Percentiles rank a stretch among this genome's conserved stretches.
phyloP scores from a whole-genome alignment of 1,140 invertebrate species.

The Sarcophaga bullata region DNA sequence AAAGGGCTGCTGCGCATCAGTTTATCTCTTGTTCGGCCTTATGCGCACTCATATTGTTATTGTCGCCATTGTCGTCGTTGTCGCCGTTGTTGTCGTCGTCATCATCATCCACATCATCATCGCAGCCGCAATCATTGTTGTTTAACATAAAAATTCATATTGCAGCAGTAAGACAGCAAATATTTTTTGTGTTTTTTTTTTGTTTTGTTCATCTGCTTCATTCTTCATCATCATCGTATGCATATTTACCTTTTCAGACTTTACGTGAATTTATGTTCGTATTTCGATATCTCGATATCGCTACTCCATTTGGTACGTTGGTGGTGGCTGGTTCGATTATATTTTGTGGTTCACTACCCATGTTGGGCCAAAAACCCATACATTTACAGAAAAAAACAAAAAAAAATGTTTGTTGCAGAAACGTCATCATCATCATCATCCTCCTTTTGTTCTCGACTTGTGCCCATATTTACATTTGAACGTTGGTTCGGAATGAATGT shows the following conservation, averaged over 20 bases:
- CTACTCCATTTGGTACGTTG: too few species aligned
- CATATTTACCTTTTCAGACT: neutral
- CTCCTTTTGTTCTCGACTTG: slow-evolving; percentile 27
- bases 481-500: neutral
- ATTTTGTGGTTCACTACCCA: neutral
- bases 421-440: slow-evolving; percentile 11
- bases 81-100: slow-evolving; percentile 11
- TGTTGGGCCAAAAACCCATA: neutral
- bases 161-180: neutral
- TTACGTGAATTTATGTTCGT: neutral
- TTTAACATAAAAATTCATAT: slow-evolving; percentile 28
- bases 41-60: slow-evolving; percentile 38
- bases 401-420: neutral
- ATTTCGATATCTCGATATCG: too few species aligned
- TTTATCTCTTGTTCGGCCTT: slow-evolving; percentile 32
- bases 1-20: slow-evolving; percentile 35
- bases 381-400: neutral
- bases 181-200: neutral
- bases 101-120: slow-evolving; percentile 20
- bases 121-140: slow-evolving; percentile 19
- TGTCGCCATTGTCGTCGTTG: slow-evolving; percentile 30
- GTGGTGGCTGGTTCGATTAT: neutral
- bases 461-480: neutral
- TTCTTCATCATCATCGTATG: neutral
- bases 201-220: neutral